Conservation (phyloP, 1,140 invertebrate species). For the Schlechtendalia chinensis region DNA sequence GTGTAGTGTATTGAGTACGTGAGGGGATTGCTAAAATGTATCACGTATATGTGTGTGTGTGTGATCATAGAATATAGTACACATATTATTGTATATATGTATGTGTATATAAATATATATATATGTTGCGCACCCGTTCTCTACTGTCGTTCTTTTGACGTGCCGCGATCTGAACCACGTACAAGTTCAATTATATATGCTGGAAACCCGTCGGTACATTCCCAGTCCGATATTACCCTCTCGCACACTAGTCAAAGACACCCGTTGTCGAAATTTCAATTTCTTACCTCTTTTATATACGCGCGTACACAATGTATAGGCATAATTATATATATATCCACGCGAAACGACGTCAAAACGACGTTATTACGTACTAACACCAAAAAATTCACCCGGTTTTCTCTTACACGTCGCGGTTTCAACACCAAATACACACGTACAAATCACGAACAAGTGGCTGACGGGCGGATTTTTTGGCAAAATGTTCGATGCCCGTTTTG, state of each 20-base stretch:
- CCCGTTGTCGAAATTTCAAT: constrained; percentile 2
- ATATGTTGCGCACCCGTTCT: not conserved
- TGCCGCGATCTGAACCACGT: constrained; percentile 18
- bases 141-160: constrained; percentile 33
- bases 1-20: not conserved
- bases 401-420: not conserved
- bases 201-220: not conserved
- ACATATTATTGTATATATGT: not conserved
- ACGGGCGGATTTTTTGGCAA: not conserved
- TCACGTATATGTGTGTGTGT: not conserved
- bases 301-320: no score
- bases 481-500: not conserved
- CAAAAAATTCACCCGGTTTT: not conserved
- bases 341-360: not conserved
- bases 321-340: no score
- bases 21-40: constrained; percentile 26
- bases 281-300: not conserved
- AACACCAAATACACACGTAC: not conserved
- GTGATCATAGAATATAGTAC: not conserved
- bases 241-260: not conserved
- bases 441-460: not conserved
- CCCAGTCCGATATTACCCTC: not conserved
- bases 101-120: not conserved
- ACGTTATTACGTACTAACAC: not conserved
- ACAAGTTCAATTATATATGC: constrained; percentile 39